A percentile compares a stretch with the other conserved stretches of the same genome.
Evolutionary conservation across 2,797 vertebrate genomes (phyloP).

Genomic region (Spinus pinus): DNA sequence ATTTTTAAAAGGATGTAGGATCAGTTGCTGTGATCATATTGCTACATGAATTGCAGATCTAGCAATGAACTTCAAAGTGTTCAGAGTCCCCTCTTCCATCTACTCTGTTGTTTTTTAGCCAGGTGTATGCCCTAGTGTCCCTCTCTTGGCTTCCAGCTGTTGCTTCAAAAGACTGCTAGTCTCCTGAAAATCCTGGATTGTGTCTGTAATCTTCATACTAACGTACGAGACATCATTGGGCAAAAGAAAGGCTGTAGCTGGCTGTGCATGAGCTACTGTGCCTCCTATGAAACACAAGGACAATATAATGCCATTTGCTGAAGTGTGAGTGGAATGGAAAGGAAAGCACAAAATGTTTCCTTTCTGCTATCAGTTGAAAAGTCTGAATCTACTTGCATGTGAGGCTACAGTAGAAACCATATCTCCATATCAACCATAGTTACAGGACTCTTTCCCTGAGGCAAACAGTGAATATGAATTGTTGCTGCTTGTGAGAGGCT

Average conservation of each 20-base stretch:
- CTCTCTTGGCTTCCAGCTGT: not conserved
- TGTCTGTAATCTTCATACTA: not conserved
- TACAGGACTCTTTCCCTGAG: not conserved
- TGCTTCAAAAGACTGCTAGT: not conserved
- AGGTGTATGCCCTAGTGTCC: not conserved
- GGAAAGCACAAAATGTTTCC: not conserved
- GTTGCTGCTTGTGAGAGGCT: not conserved
- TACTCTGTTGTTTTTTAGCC: not conserved
- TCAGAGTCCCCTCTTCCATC: not conserved
- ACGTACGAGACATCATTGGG: rapidly evolving
- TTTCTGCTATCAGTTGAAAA: not conserved
- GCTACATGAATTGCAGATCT: not conserved
- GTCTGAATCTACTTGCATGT: not conserved
- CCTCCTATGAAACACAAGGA: not conserved
- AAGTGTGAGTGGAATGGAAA: not conserved
- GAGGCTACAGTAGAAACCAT: not conserved
- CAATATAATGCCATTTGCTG: not conserved
- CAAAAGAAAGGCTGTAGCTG: not conserved
- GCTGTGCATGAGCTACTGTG: not conserved
- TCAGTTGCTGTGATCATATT: not conserved
- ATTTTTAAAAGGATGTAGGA: not conserved
- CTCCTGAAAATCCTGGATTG: not conserved
- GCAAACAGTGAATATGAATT: not conserved
- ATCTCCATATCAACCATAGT: not conserved
- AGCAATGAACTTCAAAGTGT: not conserved